Base-by-base conservation (phyloP, 2,797 vertebrate genomes). In the Aselliscus stoliczkanus region DNA sequence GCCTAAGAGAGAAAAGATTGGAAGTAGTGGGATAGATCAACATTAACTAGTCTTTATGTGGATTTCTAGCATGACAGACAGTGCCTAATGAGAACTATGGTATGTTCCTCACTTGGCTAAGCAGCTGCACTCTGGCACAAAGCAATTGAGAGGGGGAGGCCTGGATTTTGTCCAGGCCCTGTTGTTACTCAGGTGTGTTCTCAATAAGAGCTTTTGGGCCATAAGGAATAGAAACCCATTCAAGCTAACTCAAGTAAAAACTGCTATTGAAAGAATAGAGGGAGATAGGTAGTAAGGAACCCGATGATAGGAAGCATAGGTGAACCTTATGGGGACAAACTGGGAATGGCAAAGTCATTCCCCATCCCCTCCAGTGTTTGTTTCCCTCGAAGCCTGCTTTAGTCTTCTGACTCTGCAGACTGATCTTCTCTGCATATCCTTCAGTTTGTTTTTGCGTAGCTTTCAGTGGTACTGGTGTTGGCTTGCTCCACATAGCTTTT, bases 381-480 rank as follows among this genome's bases (percentile, higher is more conserved):
- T n/a, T 77, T 50, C 27, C 84, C 31, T 29, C 17, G 4, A 54
- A 92, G 37, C 60, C 7, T 3, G 14, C 42, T 44, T 62, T 18
- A 18, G 12, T 31, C 10, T 72, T 29, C 42, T 0, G 2, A 27
- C 27, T 23, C 12, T 62, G 37, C 10, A 34, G 18, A 27, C 52
- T 37, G 12, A 34, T 18, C 6, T n/a, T 13, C 25, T 25, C 21
- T 37, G 39, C 23, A 10, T 2, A 7, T 3, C 7, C 6, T 0
- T 52, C 17, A n/a, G 31, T 39, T 39, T 31, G 50, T n/a, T 56
- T 62, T 34, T 44, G 23, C 11, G 1, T 0, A 0, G 20, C 60
- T 83, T 5, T 31, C 5, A 29, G 21, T 72, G 12, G 37, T 1
- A 34, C 11, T 10, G 34, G 21, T 34, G 54, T 67, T 62, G 64